A percentile compares a stretch with the other conserved stretches of the same genome.
Conservation (phyloP, 30 jellyfish, hydroid and myxozoan genomes). For the Nemopilema nomurai region DNA sequence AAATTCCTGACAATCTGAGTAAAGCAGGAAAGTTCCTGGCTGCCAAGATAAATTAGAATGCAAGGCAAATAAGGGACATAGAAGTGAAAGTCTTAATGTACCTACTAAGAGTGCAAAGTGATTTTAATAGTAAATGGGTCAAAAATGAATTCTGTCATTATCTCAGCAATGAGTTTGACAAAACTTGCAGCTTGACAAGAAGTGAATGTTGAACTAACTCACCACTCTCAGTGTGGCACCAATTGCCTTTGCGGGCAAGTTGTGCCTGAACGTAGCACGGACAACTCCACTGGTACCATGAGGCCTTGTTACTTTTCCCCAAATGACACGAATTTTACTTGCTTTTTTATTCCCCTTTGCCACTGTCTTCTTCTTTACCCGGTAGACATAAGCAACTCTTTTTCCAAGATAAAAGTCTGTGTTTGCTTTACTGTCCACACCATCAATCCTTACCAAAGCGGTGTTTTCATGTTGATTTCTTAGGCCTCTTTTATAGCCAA, state of each 20-base stretch:
- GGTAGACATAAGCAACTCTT: slow-evolving; percentile 86
- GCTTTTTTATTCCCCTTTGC: slow-evolving; percentile 80
- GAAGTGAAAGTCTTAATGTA: too few relatives aligned
- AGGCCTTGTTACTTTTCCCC: slow-evolving; percentile 99
- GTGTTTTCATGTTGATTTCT: slow-evolving; percentile 91
- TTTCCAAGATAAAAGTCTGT: slow-evolving; percentile 92
- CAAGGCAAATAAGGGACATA: too few relatives aligned
- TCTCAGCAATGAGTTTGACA: not conserved
- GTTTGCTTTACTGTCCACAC: slow-evolving; percentile 71
- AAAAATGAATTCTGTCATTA: not conserved
- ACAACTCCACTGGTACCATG: slow-evolving; percentile 96
- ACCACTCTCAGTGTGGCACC: slow-evolving; percentile 98
- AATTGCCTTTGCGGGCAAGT: slow-evolving; percentile 96
- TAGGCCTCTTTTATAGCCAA: slow-evolving; percentile 93
- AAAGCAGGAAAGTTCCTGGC: too few relatives aligned
- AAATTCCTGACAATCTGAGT: too few relatives aligned
- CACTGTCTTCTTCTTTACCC: slow-evolving; percentile 78
- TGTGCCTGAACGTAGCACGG: slow-evolving; percentile 91
- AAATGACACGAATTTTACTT: slow-evolving; percentile 83
- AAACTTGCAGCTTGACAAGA: not conserved
- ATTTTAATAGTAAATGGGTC: not conserved
- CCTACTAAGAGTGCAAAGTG: too few relatives aligned
- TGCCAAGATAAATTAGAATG: too few relatives aligned
- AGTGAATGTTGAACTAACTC: slow-evolving; percentile 14
- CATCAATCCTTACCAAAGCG: slow-evolving; percentile 86